Evolutionary conservation across 2,113 vertebrate genomes (phyloP).

Genomic region (Polypterus senegalus): DNA sequence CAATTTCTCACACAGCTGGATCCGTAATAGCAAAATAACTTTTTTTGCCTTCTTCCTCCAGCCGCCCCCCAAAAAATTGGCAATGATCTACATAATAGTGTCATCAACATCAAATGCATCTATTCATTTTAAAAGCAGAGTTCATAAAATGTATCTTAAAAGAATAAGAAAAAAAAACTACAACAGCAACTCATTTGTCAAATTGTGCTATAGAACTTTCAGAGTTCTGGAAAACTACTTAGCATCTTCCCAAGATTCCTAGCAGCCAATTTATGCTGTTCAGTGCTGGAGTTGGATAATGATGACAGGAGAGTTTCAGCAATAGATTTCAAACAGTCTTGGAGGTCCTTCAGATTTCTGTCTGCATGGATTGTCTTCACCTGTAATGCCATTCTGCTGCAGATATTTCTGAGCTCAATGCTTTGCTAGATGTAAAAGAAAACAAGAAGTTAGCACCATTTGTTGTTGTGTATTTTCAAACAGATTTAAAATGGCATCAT

Average conservation of each 20-base stretch:
- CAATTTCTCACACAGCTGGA: no score
- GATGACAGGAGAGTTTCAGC: slow-evolving; percentile 34
- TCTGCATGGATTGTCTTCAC: slow-evolving; percentile 32
- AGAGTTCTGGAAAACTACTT: slow-evolving; percentile 33
- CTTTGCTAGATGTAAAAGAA: slow-evolving; percentile 33
- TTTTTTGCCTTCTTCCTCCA: no score
- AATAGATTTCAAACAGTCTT: slow-evolving; percentile 36
- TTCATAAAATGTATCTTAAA: no score
- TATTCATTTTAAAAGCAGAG: no score
- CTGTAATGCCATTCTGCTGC: slow-evolving; percentile 31
- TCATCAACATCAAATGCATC: no score
- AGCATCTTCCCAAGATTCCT: slow-evolving; percentile 34
- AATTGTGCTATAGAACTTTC: slow-evolving; percentile 7
- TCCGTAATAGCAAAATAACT: no score
- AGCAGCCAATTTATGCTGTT: slow-evolving; percentile 7
- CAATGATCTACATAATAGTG: no score
- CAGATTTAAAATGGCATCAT: slow-evolving; percentile 6
- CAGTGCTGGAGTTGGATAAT: slow-evolving; percentile 25
- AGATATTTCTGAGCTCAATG: slow-evolving; percentile 43
- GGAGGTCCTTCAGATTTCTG: slow-evolving; percentile 31
- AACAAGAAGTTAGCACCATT: slow-evolving; percentile 11
- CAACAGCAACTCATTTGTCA: no score
- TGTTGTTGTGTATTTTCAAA: slow-evolving; percentile 23
- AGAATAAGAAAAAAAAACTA: no score
- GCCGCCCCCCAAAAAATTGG: no score